Evolutionary conservation across 2,113 vertebrate species (phyloP).

Genomic region (Trogon surrucura): DNA sequence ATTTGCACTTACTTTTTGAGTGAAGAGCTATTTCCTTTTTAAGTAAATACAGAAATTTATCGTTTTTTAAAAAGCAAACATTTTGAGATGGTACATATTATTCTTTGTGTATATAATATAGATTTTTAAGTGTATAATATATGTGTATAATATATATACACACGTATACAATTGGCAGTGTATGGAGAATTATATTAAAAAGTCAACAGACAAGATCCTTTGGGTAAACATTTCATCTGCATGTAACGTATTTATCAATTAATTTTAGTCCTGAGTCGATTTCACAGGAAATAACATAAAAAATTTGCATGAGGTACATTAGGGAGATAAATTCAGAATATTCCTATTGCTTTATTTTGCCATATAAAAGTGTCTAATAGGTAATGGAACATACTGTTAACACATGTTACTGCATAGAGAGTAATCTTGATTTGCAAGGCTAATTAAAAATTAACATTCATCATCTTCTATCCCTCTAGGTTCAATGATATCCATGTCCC

Average conservation of each 20-base stretch:
- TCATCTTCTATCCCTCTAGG: constrained; percentile 72
- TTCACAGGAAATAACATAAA: not conserved
- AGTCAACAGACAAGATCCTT: not conserved
- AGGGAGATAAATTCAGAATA: not conserved
- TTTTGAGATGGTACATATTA: not conserved
- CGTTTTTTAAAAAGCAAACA: rapidly evolving
- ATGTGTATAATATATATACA: rapidly evolving
- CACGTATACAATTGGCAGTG: rapidly evolving
- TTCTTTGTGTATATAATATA: not conserved
- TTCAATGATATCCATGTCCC: constrained; percentile 99
- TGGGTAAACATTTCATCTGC: not conserved
- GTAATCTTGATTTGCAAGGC: constrained; percentile 29
- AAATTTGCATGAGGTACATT: not conserved
- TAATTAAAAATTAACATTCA: constrained; percentile 67
- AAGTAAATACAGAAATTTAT: not conserved
- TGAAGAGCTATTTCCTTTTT: not conserved
- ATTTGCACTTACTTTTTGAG: not conserved
- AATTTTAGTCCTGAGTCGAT: not conserved
- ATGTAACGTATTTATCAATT: not conserved
- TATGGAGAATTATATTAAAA: not conserved
- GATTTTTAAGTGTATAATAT: not conserved
- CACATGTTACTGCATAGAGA: not conserved
- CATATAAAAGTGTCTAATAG: not conserved
- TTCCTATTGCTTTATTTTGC: not conserved
- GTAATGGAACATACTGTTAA: not conserved